phyloP scores from a whole-genome alignment of 2,888 invertebrate species.

The Bruchidius siliquastri region DNA sequence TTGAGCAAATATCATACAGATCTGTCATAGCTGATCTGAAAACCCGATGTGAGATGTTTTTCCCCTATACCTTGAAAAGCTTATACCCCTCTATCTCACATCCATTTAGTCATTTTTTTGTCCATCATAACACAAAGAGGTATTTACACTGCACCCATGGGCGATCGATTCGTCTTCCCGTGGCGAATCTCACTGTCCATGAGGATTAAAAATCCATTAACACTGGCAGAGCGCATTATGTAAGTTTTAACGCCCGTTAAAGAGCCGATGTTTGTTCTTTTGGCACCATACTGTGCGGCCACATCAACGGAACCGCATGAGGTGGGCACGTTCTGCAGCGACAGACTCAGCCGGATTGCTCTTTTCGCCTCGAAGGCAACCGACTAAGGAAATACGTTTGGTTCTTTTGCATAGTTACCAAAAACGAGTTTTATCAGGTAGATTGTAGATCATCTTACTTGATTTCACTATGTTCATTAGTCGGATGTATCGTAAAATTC shows the following conservation, averaged over 20 bases:
- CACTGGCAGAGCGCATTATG: constrained; percentile 6
- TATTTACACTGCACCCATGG: not conserved
- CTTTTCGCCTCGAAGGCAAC: constrained; percentile 16
- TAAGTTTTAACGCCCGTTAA: constrained; percentile 23
- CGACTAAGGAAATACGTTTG: constrained; percentile 13
- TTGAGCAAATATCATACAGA: too few species aligned
- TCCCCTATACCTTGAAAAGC: not conserved
- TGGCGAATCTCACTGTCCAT: not conserved
- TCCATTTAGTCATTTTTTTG: not conserved
- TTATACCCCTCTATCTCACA: not conserved
- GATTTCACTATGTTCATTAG: too few species aligned
- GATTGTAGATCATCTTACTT: too few species aligned
- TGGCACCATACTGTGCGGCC: constrained; percentile 40
- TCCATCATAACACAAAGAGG: not conserved
- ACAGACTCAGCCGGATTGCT: constrained; percentile 8
- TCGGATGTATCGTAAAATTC: too few species aligned
- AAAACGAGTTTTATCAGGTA: too few species aligned
- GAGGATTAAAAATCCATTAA: constrained; percentile 7
- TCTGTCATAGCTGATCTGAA: too few species aligned
- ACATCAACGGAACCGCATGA: constrained; percentile 38
- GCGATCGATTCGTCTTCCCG: not conserved
- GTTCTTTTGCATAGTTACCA: constrained; percentile 13
- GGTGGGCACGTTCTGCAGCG: constrained; percentile 13
- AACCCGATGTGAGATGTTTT: too few species aligned
- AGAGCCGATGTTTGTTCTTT: constrained; percentile 23